Base-by-base conservation (phyloP, 2,888 invertebrate species). In the Lysandra coridon region DNA sequence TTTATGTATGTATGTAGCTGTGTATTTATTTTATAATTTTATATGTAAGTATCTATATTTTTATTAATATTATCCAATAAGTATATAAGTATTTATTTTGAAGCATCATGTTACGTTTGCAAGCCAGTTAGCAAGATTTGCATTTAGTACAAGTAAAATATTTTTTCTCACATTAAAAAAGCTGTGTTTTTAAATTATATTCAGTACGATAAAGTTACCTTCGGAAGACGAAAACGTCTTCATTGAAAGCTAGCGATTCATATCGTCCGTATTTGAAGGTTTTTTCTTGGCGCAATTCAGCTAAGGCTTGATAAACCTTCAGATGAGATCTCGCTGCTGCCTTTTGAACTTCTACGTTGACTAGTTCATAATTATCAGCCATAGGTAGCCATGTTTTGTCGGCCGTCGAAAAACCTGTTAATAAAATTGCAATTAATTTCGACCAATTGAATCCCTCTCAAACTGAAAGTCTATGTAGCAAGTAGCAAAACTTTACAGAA, bases 371-470 rank as follows among this genome's bases (percentile, higher is more conserved):
- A 82, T 96, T 96, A 0, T 94, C 89, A 78, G 96, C 95, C 0
- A 97, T 95, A 1, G 97, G 97, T 12, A 97, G 86, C 97, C 97
- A 97, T 0, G 97, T 95, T 3, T 88, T 89, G 0, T 90, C 91
- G 10, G 88, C 93, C 0, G 88, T 92, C 0, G 96, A 96, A 85
- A 97, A 97, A 14, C 96, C 96, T 93, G 7, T 64, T 64, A 12
- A 12, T 4, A 30, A 17, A 60, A 1, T 5, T 10, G 7, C 80
- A 82, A 57, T 57, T 37, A 12, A n/a, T 37, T 60, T 17, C 1
- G 6, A 37, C 44, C 44, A 44, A 44, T 37, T 77, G 44, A 33
- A 30, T 49, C n/a, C 64, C 30, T 10, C n/a, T 6, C 60, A 17
- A n/a, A 60, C 6, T 23, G n/a, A 23, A 23, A n/a, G 1, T 4